Evolutionary conservation across 2,888 invertebrate genomes (phyloP).

Genomic region (Rotaria socialis): DNA sequence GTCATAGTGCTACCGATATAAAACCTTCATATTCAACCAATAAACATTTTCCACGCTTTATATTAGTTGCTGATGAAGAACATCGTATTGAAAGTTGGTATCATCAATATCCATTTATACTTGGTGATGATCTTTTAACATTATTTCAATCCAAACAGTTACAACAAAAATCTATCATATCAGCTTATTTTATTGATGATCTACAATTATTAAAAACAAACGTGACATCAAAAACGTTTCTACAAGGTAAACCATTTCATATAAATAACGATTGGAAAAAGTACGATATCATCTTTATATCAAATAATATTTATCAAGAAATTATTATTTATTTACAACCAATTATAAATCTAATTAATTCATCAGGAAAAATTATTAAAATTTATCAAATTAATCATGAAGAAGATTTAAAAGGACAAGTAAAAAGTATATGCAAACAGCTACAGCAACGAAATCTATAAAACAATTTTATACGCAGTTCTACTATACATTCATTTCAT

Average conservation of each 20-base stretch:
- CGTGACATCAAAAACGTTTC: not conserved
- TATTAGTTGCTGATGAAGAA: slow-evolving; percentile 17
- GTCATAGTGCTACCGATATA: not conserved
- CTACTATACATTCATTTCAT: no score
- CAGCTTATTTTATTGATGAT: slow-evolving; percentile 35
- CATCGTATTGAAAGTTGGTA: slow-evolving; percentile 38
- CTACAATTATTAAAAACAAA: not conserved
- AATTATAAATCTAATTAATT: not conserved
- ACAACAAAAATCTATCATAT: not conserved
- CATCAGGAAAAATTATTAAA: not conserved
- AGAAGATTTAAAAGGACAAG: not conserved
- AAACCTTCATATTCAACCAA: not conserved
- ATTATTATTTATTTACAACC: not conserved
- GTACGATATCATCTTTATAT: not conserved
- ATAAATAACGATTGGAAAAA: slow-evolving; percentile 17
- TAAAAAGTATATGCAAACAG: slow-evolving; percentile 23
- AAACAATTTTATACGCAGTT: no score
- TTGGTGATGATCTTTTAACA: not conserved
- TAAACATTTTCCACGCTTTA: not conserved
- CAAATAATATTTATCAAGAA: slow-evolving; percentile 16
- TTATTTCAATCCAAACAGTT: not conserved
- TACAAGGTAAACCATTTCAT: slow-evolving; percentile 28
- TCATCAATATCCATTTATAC: slow-evolving; percentile 33
- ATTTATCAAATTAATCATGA: slow-evolving; percentile 17
- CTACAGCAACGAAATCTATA: not conserved